These are phyloP conservation scores for Muscicapa comitata DNA, from an alignment of 2,797 vertebrate genomes.

Conservation along the genomic window DNA sequence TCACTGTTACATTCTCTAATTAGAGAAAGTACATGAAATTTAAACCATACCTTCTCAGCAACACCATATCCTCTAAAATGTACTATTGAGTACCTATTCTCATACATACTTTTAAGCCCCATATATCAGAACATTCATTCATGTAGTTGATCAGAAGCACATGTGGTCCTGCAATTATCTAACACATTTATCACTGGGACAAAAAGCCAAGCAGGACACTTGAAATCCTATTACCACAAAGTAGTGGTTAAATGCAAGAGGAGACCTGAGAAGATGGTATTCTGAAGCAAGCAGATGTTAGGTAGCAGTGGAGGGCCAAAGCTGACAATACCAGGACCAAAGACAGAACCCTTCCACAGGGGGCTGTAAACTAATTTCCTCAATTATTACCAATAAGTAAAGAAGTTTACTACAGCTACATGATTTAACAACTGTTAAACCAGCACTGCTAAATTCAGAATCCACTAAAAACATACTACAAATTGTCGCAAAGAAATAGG, in stretches of 20 bases:
- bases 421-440: constrained; percentile 21
- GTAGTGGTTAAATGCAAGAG: not conserved
- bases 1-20: not conserved
- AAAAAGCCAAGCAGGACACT: not conserved
- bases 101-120: not conserved
- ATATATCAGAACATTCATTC: not conserved
- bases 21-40: not conserved
- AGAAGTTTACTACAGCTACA: not conserved
- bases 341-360: not conserved
- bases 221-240: not conserved
- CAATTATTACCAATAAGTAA: not conserved
- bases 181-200: not conserved
- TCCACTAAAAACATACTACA: constrained; percentile 1
- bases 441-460: not conserved
- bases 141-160: not conserved
- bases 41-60: not conserved
- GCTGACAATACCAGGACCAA: not conserved
- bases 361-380: not conserved
- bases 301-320: not conserved
- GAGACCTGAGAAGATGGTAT: not conserved
- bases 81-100: not conserved
- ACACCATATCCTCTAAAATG: not conserved
- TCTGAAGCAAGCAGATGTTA: not conserved
- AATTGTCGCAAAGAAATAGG: constrained; percentile 9
- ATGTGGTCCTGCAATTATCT: not conserved